These are phyloP conservation scores for Halcyon smyrnensis DNA, from an alignment of 2,797 vertebrate genomes.

Conservation along the genomic window DNA sequence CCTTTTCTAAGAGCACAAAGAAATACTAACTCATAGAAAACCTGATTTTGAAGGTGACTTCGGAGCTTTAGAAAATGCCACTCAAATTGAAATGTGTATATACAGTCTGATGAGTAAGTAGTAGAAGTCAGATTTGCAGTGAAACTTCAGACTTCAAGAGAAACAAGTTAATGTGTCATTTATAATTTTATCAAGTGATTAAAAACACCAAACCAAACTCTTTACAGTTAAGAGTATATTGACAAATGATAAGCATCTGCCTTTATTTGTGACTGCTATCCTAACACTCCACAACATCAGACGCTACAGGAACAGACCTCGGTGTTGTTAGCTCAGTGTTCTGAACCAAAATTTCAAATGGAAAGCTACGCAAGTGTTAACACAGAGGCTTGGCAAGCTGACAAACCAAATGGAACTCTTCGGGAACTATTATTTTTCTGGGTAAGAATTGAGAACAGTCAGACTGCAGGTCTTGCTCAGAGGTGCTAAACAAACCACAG, in stretches of 20 bases:
- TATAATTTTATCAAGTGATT: neutral
- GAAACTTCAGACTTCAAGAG: neutral
- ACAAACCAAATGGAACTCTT: neutral
- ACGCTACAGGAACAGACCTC: neutral
- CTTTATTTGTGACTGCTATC: neutral
- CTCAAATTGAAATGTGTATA: accelerated
- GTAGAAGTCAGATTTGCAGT: neutral
- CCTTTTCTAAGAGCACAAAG: neutral
- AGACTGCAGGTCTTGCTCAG: neutral
- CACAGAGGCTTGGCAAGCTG: neutral
- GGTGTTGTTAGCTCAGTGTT: neutral
- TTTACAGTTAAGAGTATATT: neutral
- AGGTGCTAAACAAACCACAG: neutral
- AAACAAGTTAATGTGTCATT: neutral
- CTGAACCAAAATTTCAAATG: neutral
- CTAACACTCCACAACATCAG: neutral
- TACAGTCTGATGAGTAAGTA: neutral
- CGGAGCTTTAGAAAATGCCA: neutral
- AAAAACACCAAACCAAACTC: neutral
- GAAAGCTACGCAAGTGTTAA: neutral
- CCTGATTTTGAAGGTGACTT: neutral
- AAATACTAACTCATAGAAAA: neutral
- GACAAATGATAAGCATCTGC: neutral
- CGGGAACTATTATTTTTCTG: neutral
- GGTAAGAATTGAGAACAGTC: neutral